Percentiles rank a stretch among this genome's conserved stretches.
Evolutionary conservation across 2,888 invertebrate species (phyloP).

Genomic region (Sphecodes monilicornis): DNA sequence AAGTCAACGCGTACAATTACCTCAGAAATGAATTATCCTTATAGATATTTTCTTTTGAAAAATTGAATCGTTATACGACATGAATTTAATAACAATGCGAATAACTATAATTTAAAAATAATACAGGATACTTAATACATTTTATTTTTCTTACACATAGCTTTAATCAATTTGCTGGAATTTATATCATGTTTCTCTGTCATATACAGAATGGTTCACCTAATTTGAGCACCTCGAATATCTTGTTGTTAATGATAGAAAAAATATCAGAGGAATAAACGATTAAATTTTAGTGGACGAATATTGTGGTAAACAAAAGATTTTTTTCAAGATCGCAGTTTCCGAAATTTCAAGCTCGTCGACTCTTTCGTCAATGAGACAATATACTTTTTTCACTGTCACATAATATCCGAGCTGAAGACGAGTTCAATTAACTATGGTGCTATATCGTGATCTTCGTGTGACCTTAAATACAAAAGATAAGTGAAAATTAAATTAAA

Average conservation of each 20-base stretch:
- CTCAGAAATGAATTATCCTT: background rate
- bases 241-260: background rate
- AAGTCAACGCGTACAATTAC: background rate
- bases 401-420: too few relatives aligned
- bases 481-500: too few relatives aligned
- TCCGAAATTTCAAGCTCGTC: background rate
- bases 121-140: background rate
- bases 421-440: background rate
- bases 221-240: background rate
- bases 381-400: background rate
- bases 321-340: background rate
- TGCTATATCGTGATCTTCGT: background rate
- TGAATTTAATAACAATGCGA: background rate
- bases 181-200: background rate
- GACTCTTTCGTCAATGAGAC: background rate
- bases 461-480: background rate
- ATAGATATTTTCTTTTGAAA: background rate
- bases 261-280: background rate
- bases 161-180: background rate
- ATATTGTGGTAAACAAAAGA: background rate
- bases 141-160: background rate
- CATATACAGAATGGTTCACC: background rate
- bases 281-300: background rate
- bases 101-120: background rate
- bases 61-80: background rate